A percentile compares a stretch with the other conserved stretches of the same genome.
Evolutionary conservation across 2,888 invertebrate genomes (phyloP).

Genomic region (Chrysotoxum bicinctum): DNA sequence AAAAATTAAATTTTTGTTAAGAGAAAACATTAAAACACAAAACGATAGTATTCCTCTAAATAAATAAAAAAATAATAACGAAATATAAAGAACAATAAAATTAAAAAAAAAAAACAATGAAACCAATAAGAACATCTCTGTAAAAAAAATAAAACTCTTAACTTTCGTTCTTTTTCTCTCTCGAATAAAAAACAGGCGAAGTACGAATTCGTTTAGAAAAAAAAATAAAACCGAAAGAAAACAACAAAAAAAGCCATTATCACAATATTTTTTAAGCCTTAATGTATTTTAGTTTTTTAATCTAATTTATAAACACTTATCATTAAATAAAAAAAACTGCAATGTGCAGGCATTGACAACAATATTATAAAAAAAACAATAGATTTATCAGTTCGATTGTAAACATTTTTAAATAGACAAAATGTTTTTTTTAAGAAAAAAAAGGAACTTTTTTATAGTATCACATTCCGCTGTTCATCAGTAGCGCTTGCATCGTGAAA

Average conservation of each 20-base stretch:
- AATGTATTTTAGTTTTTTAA: slow-evolving; percentile 49
- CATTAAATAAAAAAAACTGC: slow-evolving; percentile 25
- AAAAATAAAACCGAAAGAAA: slow-evolving; percentile 60
- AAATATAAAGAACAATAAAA: slow-evolving; percentile 74
- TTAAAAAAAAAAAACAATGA: slow-evolving; percentile 76
- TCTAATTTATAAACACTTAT: slow-evolving; percentile 48
- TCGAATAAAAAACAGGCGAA: slow-evolving; percentile 15
- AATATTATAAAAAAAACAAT: slow-evolving; percentile 74
- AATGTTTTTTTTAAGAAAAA: background rate
- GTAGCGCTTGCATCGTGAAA: too few species aligned
- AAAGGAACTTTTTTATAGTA: background rate
- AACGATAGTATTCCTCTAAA: slow-evolving; percentile 51
- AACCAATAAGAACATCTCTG: slow-evolving; percentile 74
- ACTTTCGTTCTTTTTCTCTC: slow-evolving; percentile 74
- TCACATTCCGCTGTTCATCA: too few species aligned
- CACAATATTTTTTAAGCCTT: slow-evolving; percentile 47
- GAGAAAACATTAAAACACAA: slow-evolving; percentile 21
- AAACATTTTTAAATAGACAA: slow-evolving; percentile 4
- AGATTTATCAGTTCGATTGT: background rate
- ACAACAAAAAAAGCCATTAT: slow-evolving; percentile 74
- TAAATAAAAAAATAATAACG: slow-evolving; percentile 67
- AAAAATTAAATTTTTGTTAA: slow-evolving; percentile 63
- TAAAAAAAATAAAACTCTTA: slow-evolving; percentile 73
- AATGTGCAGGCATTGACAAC: slow-evolving; percentile 61
- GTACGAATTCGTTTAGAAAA: slow-evolving; percentile 69